A percentile compares a stretch with the other conserved stretches of the same genome.
These are phyloP conservation scores for Dermolepida albohirtum DNA, from an alignment of 2,888 invertebrate genomes.

Conservation along the genomic window DNA sequence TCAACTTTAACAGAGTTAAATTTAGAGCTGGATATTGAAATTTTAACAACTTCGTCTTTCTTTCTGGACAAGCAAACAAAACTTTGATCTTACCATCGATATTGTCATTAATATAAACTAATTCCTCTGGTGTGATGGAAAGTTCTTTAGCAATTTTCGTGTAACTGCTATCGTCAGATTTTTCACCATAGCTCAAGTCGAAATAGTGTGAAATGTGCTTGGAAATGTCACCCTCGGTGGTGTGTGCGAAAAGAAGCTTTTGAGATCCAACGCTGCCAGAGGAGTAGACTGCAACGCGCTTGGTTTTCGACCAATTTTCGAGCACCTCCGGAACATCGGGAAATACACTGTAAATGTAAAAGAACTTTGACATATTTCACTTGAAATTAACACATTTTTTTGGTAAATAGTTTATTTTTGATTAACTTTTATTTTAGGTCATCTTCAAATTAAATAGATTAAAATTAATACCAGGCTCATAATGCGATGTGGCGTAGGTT, in stretches of 20 bases:
- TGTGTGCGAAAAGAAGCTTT: conserved; percentile 84
- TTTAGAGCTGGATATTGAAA: too few species aligned
- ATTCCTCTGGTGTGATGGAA: conserved; percentile 72
- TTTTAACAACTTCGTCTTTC: too few species aligned
- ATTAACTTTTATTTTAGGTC: too few species aligned
- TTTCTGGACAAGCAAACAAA: too few species aligned
- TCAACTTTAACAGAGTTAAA: too few species aligned
- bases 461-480: too few species aligned
- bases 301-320: conserved; percentile 76
- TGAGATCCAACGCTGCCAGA: conserved; percentile 94
- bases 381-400: too few species aligned
- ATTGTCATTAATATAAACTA: conserved; percentile 90
- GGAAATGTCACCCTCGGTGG: conserved; percentile 81
- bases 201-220: conserved; percentile 82
- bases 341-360: conserved; percentile 77
- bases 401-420: too few species aligned
- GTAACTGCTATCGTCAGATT: conserved; percentile 84
- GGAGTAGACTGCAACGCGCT: conserved; percentile 85
- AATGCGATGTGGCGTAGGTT: too few species aligned
- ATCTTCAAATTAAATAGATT: too few species aligned
- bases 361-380: too few species aligned
- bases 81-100: conserved; percentile 72
- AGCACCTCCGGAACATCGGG: conserved; percentile 85
- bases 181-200: conserved; percentile 87
- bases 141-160: conserved; percentile 79